These are phyloP conservation scores for Siphonodentalium dalli DNA, from an alignment of 2,888 invertebrate genomes.

Conservation along the genomic window DNA sequence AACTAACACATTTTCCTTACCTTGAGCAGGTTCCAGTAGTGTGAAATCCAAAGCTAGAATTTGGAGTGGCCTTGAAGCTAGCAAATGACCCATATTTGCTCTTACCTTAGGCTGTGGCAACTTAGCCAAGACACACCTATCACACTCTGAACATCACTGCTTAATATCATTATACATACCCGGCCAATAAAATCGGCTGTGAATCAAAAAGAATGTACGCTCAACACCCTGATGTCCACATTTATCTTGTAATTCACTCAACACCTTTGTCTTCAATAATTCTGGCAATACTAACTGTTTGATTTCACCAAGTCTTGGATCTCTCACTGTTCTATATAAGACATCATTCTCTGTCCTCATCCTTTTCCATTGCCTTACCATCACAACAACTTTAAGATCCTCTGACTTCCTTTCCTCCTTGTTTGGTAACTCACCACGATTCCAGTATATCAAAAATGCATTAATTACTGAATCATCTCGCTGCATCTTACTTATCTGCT, in stretches of 20 bases:
- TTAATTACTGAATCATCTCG: too few species aligned
- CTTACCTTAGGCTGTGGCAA: background rate
- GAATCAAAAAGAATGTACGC: conserved; percentile 9
- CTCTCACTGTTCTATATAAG: background rate
- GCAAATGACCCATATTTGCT: conserved; percentile 3
- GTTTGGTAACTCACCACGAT: too few species aligned
- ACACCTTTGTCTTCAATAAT: background rate
- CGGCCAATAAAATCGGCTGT: conserved; percentile 25
- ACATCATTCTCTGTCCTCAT: background rate
- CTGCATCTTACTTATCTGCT: too few species aligned
- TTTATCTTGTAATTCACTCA: too few species aligned
- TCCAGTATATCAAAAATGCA: too few species aligned
- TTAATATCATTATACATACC: conserved; percentile 17
- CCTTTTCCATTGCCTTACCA: conserved; percentile 2
- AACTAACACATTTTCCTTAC: conserved; percentile 26
- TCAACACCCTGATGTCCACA: conserved; percentile 26
- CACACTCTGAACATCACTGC: conserved; percentile 8
- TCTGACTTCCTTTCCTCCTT: background rate
- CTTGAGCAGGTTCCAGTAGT: conserved; percentile 14
- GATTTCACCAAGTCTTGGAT: background rate
- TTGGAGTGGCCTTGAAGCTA: conserved; percentile 22
- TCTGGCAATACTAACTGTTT: background rate
- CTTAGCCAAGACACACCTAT: conserved; percentile 23
- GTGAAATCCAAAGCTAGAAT: conserved; percentile 30
- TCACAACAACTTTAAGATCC: background rate